Percentiles rank a stretch among this genome's conserved stretches.
Conservation (phyloP, 2,113 vertebrate genomes). For the Coryphaenoides rupestris region DNA sequence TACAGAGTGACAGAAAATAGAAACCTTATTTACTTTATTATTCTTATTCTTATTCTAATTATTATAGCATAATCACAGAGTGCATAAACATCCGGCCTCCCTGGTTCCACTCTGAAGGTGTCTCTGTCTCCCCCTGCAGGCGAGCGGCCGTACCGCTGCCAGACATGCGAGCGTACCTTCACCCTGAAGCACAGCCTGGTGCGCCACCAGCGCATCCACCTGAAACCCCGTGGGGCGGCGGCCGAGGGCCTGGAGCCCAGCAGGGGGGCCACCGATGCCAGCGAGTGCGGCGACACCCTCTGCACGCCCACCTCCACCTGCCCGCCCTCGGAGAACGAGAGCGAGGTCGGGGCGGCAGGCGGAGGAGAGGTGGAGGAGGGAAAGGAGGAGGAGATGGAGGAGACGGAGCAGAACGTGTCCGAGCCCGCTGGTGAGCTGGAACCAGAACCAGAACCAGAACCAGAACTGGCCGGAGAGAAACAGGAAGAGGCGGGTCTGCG, state of each 20-base stretch:
- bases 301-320: conserved; percentile 80
- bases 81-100: no score
- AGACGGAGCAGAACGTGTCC: conserved; percentile 4
- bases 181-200: conserved; percentile 98
- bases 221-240: conserved; percentile 76
- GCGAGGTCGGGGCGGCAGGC: conserved; percentile 37
- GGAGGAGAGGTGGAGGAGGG: conserved; percentile 29
- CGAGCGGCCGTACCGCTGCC: conserved; percentile 92
- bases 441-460: not conserved
- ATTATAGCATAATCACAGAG: no score
- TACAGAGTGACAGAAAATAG: no score
- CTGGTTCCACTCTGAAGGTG: no score
- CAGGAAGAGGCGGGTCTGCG: not conserved
- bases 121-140: conserved; percentile 63
- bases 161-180: conserved; percentile 93
- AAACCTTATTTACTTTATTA: no score
- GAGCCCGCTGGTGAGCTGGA: not conserved
- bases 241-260: conserved; percentile 59
- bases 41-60: no score
- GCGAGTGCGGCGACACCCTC: conserved; percentile 82
- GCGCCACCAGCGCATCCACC: conserved; percentile 93
- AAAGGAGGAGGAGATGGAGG: conserved; percentile 12
- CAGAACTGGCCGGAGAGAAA: not conserved
- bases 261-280: conserved; percentile 70
- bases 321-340: conserved; percentile 79